Base-by-base conservation (phyloP, 35 echinoderm and acorn worm genomes). In the Acanthaster planci region DNA sequence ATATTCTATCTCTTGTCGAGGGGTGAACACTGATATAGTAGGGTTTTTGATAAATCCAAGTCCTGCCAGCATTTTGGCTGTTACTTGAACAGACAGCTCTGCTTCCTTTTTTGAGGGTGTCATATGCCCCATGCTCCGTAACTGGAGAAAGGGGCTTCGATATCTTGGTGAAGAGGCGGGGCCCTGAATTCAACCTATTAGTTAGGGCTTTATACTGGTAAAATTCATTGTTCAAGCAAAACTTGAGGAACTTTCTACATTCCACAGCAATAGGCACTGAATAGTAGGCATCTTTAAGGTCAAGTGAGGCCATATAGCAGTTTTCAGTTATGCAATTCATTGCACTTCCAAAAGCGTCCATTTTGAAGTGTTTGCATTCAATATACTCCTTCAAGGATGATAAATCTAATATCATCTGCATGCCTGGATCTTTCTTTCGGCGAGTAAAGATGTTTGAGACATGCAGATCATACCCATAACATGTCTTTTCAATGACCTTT, bases 261-360 rank as follows among this genome's bases (percentile, higher is more conserved):
- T 40, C 32, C 38, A 54, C 22, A 10, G 77, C 82, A 52, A 94
- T 94, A 17, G 92, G 87, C 10, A 94, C 81, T 31, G 92, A 90
- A 81, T 87, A 93, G 76, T 93, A 93, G 4, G 86, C 92, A 86
- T 93, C 92, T 59, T 81, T 89, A 2, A 93, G 60, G 44, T 93
- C 86, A 68, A 93, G 76, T 31, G 92, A 93, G 22, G 87, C 40
- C 39, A 93, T 79, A 76, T 54, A 95, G 64, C 93, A 91, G 42
- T 89, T 21, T 32, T 78, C 39, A 77, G 84, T 91, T 39, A 96
- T 42, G 2, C 84, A 64, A 30, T 51, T 19, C 7, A 75, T 38
- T 18, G 80, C 89, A 52, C 81, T 52, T 39, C 78, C 39, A 75
- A 96, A 85, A 15, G 80, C 85, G 15, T 96, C 93, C 93, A 96